phyloP scores from a whole-genome alignment of 92 coral and sea anemone genomes.

The Isaurus tuberculatus region DNA sequence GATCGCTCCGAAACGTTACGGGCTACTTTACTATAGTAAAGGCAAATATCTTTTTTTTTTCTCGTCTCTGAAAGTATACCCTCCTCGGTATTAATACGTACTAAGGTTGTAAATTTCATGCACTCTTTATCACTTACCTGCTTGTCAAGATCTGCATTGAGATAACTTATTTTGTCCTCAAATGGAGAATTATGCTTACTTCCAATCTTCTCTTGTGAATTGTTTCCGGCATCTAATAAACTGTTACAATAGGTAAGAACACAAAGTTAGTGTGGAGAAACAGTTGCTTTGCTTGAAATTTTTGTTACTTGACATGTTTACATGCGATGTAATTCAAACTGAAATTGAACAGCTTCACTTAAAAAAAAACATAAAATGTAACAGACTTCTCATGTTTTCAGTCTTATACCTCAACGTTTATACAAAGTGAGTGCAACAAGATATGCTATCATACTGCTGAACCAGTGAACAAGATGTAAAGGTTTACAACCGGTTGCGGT shows the following conservation, averaged over 20 bases:
- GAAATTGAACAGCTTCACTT: background rate
- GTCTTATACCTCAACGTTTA: too few relatives aligned
- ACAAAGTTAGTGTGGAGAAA: background rate
- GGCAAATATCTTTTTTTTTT: too few relatives aligned
- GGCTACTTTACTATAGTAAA: too few relatives aligned
- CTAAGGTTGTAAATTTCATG: background rate
- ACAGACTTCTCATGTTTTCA: too few relatives aligned
- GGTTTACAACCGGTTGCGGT: too few relatives aligned
- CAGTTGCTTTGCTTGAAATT: background rate
- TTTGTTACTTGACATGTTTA: background rate
- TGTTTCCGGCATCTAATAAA: constrained; percentile 24
- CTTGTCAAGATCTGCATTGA: constrained; percentile 75
- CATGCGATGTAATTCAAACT: too few relatives aligned
- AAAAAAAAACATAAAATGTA: too few relatives aligned
- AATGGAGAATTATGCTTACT: constrained; percentile 21
- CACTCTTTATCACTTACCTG: constrained; percentile 58
- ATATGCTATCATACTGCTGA: too few relatives aligned
- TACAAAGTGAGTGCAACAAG: too few relatives aligned
- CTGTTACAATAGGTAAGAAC: constrained; percentile 26
- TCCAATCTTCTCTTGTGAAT: constrained; percentile 38
- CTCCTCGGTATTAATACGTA: background rate
- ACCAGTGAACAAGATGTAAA: too few relatives aligned
- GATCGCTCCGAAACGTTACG: too few relatives aligned
- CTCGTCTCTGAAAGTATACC: too few relatives aligned
- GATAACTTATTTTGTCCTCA: constrained; percentile 67